Percentiles rank a stretch among this genome's conserved stretches.
Conservation (phyloP, 1,140 invertebrate genomes). For the Ladona fulva region DNA sequence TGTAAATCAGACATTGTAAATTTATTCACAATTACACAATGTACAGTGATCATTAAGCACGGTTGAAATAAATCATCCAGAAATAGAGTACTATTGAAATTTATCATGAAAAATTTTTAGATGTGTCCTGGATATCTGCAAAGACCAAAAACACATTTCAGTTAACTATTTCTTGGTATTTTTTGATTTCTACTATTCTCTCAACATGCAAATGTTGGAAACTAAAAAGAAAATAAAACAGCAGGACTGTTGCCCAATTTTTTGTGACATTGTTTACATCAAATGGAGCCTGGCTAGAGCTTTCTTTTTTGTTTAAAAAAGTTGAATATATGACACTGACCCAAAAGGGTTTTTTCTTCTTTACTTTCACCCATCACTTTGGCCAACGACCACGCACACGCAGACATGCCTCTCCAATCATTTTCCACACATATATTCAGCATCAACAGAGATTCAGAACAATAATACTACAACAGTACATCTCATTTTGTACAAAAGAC, state of each 20-base stretch:
- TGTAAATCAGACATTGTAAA: conserved; percentile 33
- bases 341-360: background rate
- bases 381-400: background rate
- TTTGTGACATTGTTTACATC: background rate
- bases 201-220: background rate
- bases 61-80: conserved; percentile 27
- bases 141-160: background rate
- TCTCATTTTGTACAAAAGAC: conserved; percentile 10
- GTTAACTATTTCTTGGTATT: background rate
- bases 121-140: background rate
- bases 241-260: conserved; percentile 1
- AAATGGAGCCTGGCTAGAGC: background rate
- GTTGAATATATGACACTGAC: conserved; percentile 9
- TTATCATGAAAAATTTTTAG: background rate
- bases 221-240: background rate
- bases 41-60: conserved; percentile 32
- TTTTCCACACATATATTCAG: background rate
- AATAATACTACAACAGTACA: conserved; percentile 10
- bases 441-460: conserved; percentile 9
- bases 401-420: conserved; percentile 3
- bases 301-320: conserved; percentile 9
- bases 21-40: conserved; percentile 35
- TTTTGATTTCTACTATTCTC: background rate
- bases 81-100: conserved; percentile 20
- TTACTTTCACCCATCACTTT: background rate